Evolutionary conservation across 2,797 vertebrate species (phyloP).

Genomic region (Gastrophryne carolinensis): DNA sequence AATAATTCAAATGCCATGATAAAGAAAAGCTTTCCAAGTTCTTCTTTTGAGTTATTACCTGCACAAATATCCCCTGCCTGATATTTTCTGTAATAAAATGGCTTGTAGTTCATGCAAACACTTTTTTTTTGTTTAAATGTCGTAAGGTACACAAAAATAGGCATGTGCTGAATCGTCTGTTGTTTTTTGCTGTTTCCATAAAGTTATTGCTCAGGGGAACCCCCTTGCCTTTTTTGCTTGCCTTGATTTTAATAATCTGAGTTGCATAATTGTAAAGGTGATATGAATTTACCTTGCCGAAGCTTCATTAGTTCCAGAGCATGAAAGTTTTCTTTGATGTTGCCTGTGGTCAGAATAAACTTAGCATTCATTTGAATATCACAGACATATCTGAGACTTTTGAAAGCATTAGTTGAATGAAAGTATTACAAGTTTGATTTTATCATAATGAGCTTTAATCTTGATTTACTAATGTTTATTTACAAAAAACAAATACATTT

Average conservation of each 20-base stretch:
- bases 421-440: slow-evolving; percentile 78
- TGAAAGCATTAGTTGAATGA: slow-evolving; percentile 74
- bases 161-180: slow-evolving; percentile 49
- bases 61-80: slow-evolving; percentile 42
- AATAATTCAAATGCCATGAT: slow-evolving; percentile 56
- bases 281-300: slow-evolving; percentile 62
- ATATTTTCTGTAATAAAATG: slow-evolving; percentile 51
- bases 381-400: slow-evolving; percentile 71
- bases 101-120: slow-evolving; percentile 51
- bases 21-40: slow-evolving; percentile 50
- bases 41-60: slow-evolving; percentile 54
- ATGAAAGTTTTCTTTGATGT: slow-evolving; percentile 84
- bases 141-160: slow-evolving; percentile 51
- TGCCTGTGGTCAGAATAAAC: slow-evolving; percentile 72
- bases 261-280: slow-evolving; percentile 59
- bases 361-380: slow-evolving; percentile 90
- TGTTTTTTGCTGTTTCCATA: slow-evolving; percentile 50
- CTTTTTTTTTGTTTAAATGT: slow-evolving; percentile 51
- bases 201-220: slow-evolving; percentile 56
- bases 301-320: slow-evolving; percentile 62
- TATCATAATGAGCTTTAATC: slow-evolving; percentile 63
- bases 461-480: slow-evolving; percentile 57
- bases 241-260: slow-evolving; percentile 57
- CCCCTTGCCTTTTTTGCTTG: slow-evolving; percentile 54
- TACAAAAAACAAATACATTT: slow-evolving; percentile 31